A percentile compares a stretch with the other conserved stretches of the same genome.
Evolutionary conservation across 1,140 invertebrate genomes (phyloP).

Genomic region (Danaus melanippus): DNA sequence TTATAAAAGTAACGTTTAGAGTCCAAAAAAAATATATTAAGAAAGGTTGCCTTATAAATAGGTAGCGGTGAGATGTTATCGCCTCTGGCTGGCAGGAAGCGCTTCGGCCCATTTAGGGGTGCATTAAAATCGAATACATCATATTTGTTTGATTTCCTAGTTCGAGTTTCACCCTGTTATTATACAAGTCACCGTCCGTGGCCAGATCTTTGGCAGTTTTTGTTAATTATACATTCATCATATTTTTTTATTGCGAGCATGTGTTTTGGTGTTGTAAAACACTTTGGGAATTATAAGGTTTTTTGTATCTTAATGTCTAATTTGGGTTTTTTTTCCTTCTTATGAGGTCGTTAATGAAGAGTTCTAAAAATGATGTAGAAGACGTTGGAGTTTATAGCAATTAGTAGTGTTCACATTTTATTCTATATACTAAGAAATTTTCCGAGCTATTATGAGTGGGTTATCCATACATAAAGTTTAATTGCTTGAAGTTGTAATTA

Average conservation of each 20-base stretch:
- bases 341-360: slow-evolving; percentile 50
- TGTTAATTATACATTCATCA: slow-evolving; percentile 64
- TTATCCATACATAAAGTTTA: too few relatives aligned
- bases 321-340: slow-evolving; percentile 47
- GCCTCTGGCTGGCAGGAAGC: slow-evolving; percentile 57
- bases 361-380: neutral
- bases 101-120: slow-evolving; percentile 68
- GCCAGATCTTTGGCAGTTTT: slow-evolving; percentile 52
- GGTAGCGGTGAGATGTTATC: slow-evolving; percentile 61
- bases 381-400: too few relatives aligned
- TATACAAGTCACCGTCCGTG: slow-evolving; percentile 66
- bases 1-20: slow-evolving; percentile 63
- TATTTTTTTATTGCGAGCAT: slow-evolving; percentile 49
- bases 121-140: slow-evolving; percentile 72
- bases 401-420: too few relatives aligned
- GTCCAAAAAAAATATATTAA: slow-evolving; percentile 50
- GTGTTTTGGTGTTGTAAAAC: slow-evolving; percentile 60
- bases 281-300: slow-evolving; percentile 52
- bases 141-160: slow-evolving; percentile 73
- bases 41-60: slow-evolving; percentile 55
- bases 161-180: slow-evolving; percentile 69
- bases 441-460: neutral
- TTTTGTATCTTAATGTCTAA: slow-evolving; percentile 59
- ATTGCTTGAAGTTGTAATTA: too few relatives aligned
- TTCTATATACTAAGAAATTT: too few relatives aligned